These are phyloP conservation scores for Agrochola circellaris DNA, from an alignment of 2,888 invertebrate genomes.

Conservation along the genomic window DNA sequence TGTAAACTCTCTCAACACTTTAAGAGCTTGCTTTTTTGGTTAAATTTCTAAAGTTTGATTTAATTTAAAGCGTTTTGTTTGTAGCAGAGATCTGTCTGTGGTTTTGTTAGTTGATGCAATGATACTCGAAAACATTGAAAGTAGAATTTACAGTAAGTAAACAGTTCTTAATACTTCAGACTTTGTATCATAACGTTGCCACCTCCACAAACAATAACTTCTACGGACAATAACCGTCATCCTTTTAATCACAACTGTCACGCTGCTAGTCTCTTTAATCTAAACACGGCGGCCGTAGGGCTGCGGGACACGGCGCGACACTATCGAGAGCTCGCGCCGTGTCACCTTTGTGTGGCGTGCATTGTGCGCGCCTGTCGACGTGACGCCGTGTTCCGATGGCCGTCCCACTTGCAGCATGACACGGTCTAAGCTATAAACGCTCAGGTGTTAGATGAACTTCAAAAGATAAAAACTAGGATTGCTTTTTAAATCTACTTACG, in stretches of 20 bases:
- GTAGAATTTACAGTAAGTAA: no score
- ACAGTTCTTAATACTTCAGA: background rate
- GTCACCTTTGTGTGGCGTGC: constrained; percentile 45
- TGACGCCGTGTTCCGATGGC: constrained; percentile 25
- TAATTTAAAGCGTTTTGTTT: background rate
- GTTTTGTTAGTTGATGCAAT: background rate
- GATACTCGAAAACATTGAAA: background rate
- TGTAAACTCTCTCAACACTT: background rate
- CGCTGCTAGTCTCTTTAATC: constrained; percentile 14
- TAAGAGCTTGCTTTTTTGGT: no score
- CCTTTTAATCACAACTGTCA: constrained; percentile 7
- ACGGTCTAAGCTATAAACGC: background rate
- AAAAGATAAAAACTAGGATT: background rate
- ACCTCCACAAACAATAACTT: background rate
- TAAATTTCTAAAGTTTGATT: background rate
- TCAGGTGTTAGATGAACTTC: constrained; percentile 1
- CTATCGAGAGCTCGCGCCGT: constrained; percentile 38
- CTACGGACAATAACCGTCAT: constrained; percentile 10
- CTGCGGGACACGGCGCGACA: constrained; percentile 15
- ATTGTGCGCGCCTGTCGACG: constrained; percentile 38
- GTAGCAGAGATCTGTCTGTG: background rate
- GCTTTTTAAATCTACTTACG: background rate
- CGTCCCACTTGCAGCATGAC: constrained; percentile 30
- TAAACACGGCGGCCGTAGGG: constrained; percentile 5
- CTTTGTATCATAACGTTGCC: background rate